These are phyloP conservation scores for Drosophila kanekoi DNA, from an alignment of 2,888 invertebrate species.

Conservation along the genomic window DNA sequence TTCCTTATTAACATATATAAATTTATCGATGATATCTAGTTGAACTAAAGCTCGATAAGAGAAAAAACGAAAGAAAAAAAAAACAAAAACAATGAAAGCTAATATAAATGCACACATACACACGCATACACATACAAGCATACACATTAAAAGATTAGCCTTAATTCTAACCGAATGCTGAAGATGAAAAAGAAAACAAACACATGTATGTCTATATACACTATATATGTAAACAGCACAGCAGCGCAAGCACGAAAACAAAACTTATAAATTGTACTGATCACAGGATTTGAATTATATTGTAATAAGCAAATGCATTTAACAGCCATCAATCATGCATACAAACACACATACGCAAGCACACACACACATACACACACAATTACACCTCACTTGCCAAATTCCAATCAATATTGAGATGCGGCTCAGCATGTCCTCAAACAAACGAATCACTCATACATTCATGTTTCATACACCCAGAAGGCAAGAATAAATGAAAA, in stretches of 20 bases:
- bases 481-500: conserved; percentile 19
- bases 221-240: background rate
- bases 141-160: conserved; percentile 26
- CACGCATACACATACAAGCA: conserved; percentile 16
- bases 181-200: conserved; percentile 7
- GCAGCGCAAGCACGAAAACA: conserved; percentile 6
- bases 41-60: conserved; percentile 64
- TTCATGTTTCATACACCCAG: conserved; percentile 8
- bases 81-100: conserved; percentile 3
- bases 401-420: conserved; percentile 16
- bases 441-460: conserved; percentile 1
- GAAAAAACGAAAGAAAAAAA: conserved; percentile 29
- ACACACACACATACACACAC: background rate
- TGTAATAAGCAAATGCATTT: conserved; percentile 64
- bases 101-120: conserved; percentile 26
- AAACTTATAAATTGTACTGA: conserved; percentile 58
- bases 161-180: conserved; percentile 24
- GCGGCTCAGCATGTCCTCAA: conserved; percentile 7
- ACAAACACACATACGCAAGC: conserved; percentile 6
- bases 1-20: conserved; percentile 50
- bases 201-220: conserved; percentile 8
- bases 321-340: conserved; percentile 22
- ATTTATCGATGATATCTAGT: conserved; percentile 54
- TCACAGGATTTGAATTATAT: conserved; percentile 48
- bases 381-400: conserved; percentile 13